Base-by-base conservation (phyloP, 2,113 vertebrate species). In the Xenus cinereus region DNA sequence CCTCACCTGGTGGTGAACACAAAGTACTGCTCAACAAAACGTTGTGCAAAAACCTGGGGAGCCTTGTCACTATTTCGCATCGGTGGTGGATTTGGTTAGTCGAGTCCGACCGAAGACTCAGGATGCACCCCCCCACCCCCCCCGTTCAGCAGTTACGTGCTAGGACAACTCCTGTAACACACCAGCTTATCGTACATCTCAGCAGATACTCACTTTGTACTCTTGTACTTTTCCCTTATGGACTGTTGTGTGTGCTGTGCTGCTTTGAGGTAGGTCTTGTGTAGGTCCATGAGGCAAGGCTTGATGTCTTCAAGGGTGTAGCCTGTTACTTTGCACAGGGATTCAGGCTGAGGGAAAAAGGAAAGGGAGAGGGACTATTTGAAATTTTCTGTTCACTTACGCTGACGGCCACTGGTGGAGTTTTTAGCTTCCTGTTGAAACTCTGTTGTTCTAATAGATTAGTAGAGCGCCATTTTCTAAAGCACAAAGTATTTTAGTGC, bases 151-250 rank as follows among this genome's bases (percentile, higher is more conserved):
- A 9, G 23, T 18, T 35, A 56, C 0, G 0, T 2, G 10, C 21
- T 20, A 23, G n/a, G 41, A 33, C 37, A 62, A 5, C 18, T 56
- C 14, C 0, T 26, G 0, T 51, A 13, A 46, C 14, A 3, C 1
- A 24, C 22, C 26, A 1, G 13, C 67, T 54, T 24, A 11, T 15
- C 4, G 0, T 7, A 4, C 4, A 0, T 3, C 14, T n/a, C 32
- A 6, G 4, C 33, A 15, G 51, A n/a, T 45, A 95, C 99, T 98
- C 97, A 99, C 99, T 99, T 99, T 5, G 98, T 56, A 41, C 95
- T 97, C 97, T 99, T 99, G 98, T 99, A 99, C 96, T 99, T 99
- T 85, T 99, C 99, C 69, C 98, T 97, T 89, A 99, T 98, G 21
- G 99, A 99, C 96, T 99, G 99, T 95, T 99, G 99, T 1, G 98